These are phyloP conservation scores for Threskiornis aethiopicus DNA, from an alignment of 2,797 vertebrate species.

Conservation along the genomic window DNA sequence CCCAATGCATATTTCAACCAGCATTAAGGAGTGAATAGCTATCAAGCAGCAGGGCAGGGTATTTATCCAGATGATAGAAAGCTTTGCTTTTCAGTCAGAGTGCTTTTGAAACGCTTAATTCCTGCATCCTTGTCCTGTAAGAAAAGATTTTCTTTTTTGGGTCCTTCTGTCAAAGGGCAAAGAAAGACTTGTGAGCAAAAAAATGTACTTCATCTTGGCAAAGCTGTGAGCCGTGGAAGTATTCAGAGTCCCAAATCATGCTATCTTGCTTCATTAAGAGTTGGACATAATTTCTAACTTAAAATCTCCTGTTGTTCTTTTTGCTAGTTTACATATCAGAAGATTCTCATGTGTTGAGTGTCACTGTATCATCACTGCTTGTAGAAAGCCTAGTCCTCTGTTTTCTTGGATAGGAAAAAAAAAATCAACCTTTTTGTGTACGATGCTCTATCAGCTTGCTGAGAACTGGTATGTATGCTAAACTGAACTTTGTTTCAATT, in stretches of 20 bases:
- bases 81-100: not conserved
- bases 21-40: not conserved
- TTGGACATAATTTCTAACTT: not conserved
- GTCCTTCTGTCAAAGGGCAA: not conserved
- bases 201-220: not conserved
- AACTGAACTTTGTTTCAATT: slow-evolving; percentile 40
- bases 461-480: not conserved
- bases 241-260: not conserved
- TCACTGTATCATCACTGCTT: not conserved
- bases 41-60: not conserved
- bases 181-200: not conserved
- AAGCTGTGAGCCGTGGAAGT: not conserved
- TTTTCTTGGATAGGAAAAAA: not conserved
- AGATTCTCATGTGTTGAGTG: not conserved
- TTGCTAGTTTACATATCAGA: not conserved
- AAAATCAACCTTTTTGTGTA: not conserved
- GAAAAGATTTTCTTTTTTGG: not conserved
- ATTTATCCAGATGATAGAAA: not conserved
- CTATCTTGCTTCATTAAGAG: not conserved
- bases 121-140: not conserved
- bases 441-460: not conserved
- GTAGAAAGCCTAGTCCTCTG: not conserved
- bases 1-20: not conserved
- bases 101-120: not conserved
- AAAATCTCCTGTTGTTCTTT: not conserved